Evolutionary conservation across 2,113 vertebrate genomes (phyloP).

Genomic region (Poecilia latipinna): DNA sequence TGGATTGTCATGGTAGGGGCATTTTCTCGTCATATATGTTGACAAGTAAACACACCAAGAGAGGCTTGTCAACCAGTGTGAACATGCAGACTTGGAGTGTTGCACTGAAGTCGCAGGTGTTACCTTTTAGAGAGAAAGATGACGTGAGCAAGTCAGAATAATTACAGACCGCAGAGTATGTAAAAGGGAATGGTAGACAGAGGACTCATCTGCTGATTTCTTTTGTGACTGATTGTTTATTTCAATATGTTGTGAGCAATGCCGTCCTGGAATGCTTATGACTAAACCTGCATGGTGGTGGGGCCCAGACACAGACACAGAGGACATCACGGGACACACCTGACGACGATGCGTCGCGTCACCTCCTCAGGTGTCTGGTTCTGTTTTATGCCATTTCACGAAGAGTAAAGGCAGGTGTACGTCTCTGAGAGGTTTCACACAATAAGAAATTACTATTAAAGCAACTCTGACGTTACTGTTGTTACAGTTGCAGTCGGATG

Average conservation of each 20-base stretch:
- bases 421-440: background rate
- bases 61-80: background rate
- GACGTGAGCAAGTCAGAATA: conserved; percentile 48
- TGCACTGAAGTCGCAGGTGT: conserved; percentile 42
- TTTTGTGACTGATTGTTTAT: conserved; percentile 31
- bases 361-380: conserved; percentile 45
- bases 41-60: conserved; percentile 3
- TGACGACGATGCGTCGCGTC: conserved; percentile 44
- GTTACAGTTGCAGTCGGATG: background rate
- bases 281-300: conserved; percentile 43
- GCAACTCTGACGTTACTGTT: conserved; percentile 5
- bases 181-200: background rate
- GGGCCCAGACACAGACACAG: conserved; percentile 17
- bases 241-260: conserved; percentile 26
- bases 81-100: conserved; percentile 33
- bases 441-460: conserved; percentile 4
- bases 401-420: no score
- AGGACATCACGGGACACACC: conserved; percentile 42
- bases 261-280: conserved; percentile 62
- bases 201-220: background rate
- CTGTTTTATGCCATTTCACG: conserved; percentile 39
- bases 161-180: conserved; percentile 28
- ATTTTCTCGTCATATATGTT: background rate
- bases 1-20: background rate
- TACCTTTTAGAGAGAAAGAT: conserved; percentile 31